phyloP scores from a whole-genome alignment of 2,113 vertebrate genomes.

The Chionodraco myersi region DNA sequence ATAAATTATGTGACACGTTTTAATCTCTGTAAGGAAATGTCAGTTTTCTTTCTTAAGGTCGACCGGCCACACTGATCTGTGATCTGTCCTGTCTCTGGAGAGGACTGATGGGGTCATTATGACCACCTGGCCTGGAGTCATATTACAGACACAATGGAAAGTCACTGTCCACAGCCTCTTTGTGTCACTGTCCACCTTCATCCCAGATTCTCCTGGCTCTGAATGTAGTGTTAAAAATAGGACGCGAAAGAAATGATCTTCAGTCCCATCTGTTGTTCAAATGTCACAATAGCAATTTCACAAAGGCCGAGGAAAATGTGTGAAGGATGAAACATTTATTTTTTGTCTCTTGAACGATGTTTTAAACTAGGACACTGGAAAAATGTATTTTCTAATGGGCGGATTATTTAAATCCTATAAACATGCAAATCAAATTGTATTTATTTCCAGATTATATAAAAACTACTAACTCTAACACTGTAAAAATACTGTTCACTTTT shows the following conservation, averaged over 20 bases:
- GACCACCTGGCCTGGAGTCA: background rate
- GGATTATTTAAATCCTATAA: background rate
- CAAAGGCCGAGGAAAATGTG: constrained; percentile 44
- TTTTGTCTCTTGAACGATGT: background rate
- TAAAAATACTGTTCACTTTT: constrained; percentile 22
- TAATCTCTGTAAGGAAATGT: background rate
- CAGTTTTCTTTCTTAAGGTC: background rate
- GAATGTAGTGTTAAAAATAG: constrained; percentile 3
- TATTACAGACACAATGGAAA: constrained; percentile 1
- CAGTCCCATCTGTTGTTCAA: background rate
- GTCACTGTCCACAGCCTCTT: background rate
- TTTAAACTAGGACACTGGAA: constrained; percentile 14
- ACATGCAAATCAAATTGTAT: constrained; percentile 28
- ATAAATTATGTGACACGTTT: background rate
- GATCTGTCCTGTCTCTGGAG: background rate
- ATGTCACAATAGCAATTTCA: constrained; percentile 22
- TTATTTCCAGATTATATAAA: constrained; percentile 39
- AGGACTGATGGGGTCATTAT: background rate
- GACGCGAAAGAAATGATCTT: background rate
- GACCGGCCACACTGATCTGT: background rate
- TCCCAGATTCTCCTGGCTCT: background rate
- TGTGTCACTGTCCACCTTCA: background rate
- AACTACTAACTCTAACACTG: constrained; percentile 23
- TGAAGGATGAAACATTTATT: constrained; percentile 7
- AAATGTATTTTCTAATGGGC: background rate